A percentile compares a stretch with the other conserved stretches of the same genome.
These are phyloP conservation scores for Brachylomia viminalis DNA, from an alignment of 2,888 invertebrate genomes.

Conservation along the genomic window DNA sequence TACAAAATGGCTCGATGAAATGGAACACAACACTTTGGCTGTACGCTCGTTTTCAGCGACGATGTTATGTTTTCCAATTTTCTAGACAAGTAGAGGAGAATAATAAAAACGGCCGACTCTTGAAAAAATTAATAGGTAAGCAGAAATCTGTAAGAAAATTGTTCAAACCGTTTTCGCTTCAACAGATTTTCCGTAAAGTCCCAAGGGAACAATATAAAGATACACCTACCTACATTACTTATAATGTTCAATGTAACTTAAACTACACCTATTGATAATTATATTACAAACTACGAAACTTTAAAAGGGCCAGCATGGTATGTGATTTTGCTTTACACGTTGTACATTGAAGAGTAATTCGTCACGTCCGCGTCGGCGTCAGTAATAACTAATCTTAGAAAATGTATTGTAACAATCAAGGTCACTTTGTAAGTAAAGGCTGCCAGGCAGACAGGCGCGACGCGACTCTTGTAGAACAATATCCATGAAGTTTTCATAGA, in stretches of 20 bases:
- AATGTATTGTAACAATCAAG: conserved; percentile 57
- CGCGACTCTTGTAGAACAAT: too few relatives aligned
- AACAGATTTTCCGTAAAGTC: neutral
- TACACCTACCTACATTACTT: neutral
- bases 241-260: neutral
- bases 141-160: neutral
- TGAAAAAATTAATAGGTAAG: neutral
- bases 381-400: conserved; percentile 57
- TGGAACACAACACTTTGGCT: neutral
- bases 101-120: neutral
- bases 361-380: too few relatives aligned
- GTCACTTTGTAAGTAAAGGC: conserved; percentile 23
- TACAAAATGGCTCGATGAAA: neutral
- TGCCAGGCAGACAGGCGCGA: too few relatives aligned
- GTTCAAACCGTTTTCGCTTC: neutral
- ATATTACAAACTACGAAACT: neutral
- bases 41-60: neutral
- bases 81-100: neutral
- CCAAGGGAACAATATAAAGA: neutral
- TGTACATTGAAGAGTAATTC: conserved; percentile 47
- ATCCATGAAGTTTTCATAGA: too few relatives aligned
- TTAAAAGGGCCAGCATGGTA: conserved; percentile 27
- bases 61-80: conserved; percentile 8
- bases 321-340: conserved; percentile 34
- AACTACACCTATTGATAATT: too few relatives aligned